phyloP scores from a whole-genome alignment of 2,113 vertebrate genomes.

The Oncorhynchus nerka region DNA sequence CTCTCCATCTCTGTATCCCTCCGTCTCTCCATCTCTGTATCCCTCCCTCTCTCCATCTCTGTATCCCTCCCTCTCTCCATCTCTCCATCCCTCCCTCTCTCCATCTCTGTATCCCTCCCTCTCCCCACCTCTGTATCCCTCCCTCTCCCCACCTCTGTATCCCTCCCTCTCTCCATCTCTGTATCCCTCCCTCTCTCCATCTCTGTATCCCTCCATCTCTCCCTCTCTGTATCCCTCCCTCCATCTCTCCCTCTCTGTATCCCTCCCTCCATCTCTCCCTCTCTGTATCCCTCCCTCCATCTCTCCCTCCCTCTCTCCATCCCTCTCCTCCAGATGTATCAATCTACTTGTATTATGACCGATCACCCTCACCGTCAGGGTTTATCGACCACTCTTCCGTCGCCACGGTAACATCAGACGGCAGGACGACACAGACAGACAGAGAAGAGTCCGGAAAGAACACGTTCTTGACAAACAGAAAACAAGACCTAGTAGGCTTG shows the following conservation, averaged over 20 bases:
- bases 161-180: neutral
- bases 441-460: neutral
- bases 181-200: no score
- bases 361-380: constrained; percentile 10
- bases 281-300: no score
- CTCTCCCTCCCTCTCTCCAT: neutral
- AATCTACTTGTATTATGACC: neutral
- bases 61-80: no score
- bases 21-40: no score
- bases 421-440: neutral
- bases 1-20: no score
- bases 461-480: neutral
- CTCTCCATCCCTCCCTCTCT: neutral
- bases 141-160: no score
- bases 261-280: neutral
- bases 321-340: constrained; percentile 30
- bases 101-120: no score
- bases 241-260: neutral
- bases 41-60: no score
- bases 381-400: constrained; percentile 15
- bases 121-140: no score
- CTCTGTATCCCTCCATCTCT: no score
- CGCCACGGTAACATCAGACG: constrained; percentile 43
- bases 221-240: no score
- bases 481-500: neutral